Percentiles rank a stretch among this genome's conserved stretches.
phyloP scores from a whole-genome alignment of 2,797 vertebrate species.

The Merluccius polli region DNA sequence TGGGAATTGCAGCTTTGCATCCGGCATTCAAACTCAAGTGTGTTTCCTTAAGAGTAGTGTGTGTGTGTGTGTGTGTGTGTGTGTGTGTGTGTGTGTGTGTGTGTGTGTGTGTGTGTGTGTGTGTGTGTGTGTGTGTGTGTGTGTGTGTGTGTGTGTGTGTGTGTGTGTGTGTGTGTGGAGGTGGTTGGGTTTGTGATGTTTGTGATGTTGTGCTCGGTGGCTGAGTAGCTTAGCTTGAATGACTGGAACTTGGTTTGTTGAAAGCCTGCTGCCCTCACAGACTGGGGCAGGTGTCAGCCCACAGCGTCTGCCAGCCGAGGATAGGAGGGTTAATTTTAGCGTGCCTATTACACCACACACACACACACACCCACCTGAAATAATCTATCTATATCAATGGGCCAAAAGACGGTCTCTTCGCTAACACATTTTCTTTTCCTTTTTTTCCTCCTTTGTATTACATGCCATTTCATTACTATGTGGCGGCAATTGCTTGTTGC shows the following conservation, averaged over 20 bases:
- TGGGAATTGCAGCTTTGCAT: background rate
- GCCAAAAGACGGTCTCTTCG: background rate
- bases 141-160: no score
- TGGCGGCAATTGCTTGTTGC: slow-evolving; percentile 33
- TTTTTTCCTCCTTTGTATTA: background rate
- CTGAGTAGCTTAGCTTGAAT: background rate
- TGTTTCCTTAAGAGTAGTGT: background rate
- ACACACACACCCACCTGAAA: slow-evolving; percentile 8
- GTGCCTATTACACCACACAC: slow-evolving; percentile 19
- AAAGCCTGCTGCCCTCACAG: slow-evolving; percentile 16
- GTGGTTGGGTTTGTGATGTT: no score
- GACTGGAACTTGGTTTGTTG: slow-evolving; percentile 24
- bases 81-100: no score
- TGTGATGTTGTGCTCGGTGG: background rate
- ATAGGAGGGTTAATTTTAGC: slow-evolving; percentile 30
- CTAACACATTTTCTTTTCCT: background rate
- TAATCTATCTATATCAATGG: background rate
- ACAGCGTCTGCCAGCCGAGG: slow-evolving; percentile 24
- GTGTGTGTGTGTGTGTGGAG: background rate
- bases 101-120: background rate
- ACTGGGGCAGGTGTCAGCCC: slow-evolving; percentile 29
- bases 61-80: no score
- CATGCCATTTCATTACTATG: slow-evolving; percentile 39
- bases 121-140: no score
- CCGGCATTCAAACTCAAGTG: background rate